Conservation (phyloP, 1,140 invertebrate species). For the Lanistes nyassanus region DNA sequence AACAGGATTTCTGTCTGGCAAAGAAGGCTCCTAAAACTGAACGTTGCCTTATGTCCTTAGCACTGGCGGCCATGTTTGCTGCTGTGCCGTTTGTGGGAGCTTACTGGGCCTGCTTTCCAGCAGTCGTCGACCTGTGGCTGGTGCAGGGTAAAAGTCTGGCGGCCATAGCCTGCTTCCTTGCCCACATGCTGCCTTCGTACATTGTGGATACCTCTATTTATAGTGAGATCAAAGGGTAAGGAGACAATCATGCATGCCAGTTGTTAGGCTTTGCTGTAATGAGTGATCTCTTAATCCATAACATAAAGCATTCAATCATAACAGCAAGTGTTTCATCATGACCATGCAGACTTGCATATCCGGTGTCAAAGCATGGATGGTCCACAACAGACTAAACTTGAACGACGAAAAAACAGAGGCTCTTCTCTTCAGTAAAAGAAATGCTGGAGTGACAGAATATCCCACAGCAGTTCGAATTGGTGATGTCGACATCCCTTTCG, state of each 20-base stretch:
- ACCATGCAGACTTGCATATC: background rate
- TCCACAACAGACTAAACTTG: too few relatives aligned
- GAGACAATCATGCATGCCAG: background rate
- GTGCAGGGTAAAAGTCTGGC: constrained; percentile 80
- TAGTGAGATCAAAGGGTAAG: constrained; percentile 95
- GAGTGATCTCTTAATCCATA: too few relatives aligned
- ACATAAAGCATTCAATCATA: too few relatives aligned
- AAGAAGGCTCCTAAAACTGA: constrained; percentile 18
- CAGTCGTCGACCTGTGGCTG: constrained; percentile 92
- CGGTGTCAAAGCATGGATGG: too few relatives aligned
- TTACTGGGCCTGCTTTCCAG: constrained; percentile 94
- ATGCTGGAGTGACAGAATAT: too few relatives aligned
- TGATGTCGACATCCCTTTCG: too few relatives aligned
- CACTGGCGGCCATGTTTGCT: constrained; percentile 89
- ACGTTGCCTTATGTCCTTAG: constrained; percentile 67
- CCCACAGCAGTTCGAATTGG: too few relatives aligned
- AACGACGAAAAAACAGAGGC: too few relatives aligned
- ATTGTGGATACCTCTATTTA: constrained; percentile 94
- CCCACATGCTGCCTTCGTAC: constrained; percentile 90
- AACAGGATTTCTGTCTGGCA: too few relatives aligned
- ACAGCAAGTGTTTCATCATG: background rate
- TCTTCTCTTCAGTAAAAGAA: too few relatives aligned
- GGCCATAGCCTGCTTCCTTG: constrained; percentile 81
- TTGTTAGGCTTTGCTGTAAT: too few relatives aligned
- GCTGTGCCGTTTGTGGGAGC: constrained; percentile 93